Base-by-base conservation (phyloP, 2,888 invertebrate species). In the Pristionchus arcanus region DNA sequence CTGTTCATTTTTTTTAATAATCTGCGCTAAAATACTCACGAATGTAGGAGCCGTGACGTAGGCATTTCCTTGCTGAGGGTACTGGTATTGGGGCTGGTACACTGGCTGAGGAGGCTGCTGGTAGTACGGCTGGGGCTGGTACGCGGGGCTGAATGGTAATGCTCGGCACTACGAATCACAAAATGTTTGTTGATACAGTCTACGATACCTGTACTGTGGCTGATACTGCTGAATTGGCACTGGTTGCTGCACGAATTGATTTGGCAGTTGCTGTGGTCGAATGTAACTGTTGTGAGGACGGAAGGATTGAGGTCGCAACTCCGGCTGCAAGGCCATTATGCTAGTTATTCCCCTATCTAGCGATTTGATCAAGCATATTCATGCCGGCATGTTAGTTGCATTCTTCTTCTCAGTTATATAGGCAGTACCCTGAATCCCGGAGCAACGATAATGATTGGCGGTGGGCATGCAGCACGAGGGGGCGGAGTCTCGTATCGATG, bases 271-370 rank as follows among this genome's bases (percentile, higher is more conserved):
- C 31, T 88, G 87, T 21, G 87, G 87, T 88, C 87, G 87, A 7
- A 74, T 34, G 55, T 88, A 88, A 25, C 87, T 88, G 87, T 71
- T 88, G 87, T 53, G 74, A 71, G 87, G 87, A 55, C 87, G 87
- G 74, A 55, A 88, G 4, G 37, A 71, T 34, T 49, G 49, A 2
- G 87, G 87, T 2, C 87, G 74, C 28, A 88, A 31, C 25, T 88
- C 87, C 25, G 87, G 87, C 87, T 88, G 55, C 34, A 88, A 74
- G 83, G 13, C 3, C 28, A 16, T 74, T 11, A 21, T 15, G 31
- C 16, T 31, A 1, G 11, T 37, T 74, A 31, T 74, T 74, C 13
- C 71, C 15, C n/a, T 28, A 31, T 49, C 83, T 49, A 25, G n/a
- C 19, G 55, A 16, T 28, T 31, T 16, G 9, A 59, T 25, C 42